Evolutionary conservation across 2,113 vertebrate species (phyloP).

Genomic region (Clupea harengus): DNA sequence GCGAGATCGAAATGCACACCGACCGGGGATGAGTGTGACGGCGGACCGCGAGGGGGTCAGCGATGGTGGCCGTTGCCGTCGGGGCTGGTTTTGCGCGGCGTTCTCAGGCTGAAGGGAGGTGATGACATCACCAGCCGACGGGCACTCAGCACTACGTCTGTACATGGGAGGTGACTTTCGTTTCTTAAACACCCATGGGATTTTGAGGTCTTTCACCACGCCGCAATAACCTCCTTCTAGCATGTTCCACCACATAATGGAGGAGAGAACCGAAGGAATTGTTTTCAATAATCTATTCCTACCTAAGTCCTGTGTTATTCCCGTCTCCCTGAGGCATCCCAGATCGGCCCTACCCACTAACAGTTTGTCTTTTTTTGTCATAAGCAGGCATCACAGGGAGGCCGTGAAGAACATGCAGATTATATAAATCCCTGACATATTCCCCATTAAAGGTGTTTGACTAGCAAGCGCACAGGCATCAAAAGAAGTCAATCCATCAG

Average conservation of each 20-base stretch:
- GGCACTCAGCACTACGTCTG: not conserved
- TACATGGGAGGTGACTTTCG: not conserved
- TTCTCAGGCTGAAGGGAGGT: conserved; percentile 31
- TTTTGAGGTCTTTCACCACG: not conserved
- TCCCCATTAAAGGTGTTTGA: not conserved
- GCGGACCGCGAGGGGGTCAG: conserved; percentile 33
- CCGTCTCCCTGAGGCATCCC: not conserved
- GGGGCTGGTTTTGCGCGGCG: not conserved
- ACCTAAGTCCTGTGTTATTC: not conserved
- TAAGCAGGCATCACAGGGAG: not conserved
- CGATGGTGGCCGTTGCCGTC: not conserved
- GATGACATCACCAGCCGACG: conserved; percentile 39
- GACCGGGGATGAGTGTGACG: conserved; percentile 43
- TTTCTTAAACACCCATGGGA: not conserved
- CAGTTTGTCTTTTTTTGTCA: not conserved
- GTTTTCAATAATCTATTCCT: not conserved
- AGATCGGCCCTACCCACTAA: not conserved
- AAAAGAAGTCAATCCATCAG: not conserved
- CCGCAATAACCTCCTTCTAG: not conserved
- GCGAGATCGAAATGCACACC: conserved; percentile 43
- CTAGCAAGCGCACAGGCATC: not conserved
- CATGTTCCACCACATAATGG: not conserved
- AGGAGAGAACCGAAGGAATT: not conserved
- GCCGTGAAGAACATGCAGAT: not conserved
- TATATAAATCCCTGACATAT: not conserved